Evolutionary conservation across 2,113 vertebrate species (phyloP), one percentile per base, ranked within the genome.

Genomic region (Chaetodon auriga): DNA sequence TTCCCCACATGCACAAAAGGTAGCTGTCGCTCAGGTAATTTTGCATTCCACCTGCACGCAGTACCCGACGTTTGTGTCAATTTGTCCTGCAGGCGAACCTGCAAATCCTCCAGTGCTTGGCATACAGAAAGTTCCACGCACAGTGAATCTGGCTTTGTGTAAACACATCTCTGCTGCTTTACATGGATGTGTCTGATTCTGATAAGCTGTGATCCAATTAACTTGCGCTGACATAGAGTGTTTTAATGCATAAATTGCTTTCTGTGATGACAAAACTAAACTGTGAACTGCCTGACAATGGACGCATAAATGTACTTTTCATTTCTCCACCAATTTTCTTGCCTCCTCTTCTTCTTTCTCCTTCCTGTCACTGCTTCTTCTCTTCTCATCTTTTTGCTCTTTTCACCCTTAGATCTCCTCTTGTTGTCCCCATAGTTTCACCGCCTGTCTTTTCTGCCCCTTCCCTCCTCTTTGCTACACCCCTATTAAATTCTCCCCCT

Each of bases 61-160:
- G 18, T 19, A 6, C 2, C 38, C 16, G 18, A 48, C 55, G 55
- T 64, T 25, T 45, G 45, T 58, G 65, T 30, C 19, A 61, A 78
- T 72, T 35, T 79, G 25, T 69, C 71, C 62, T 64, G 70, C 78
- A 23, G 69, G 11, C 16, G 45, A 68, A 75, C 57, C 36, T 54
- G 30, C 55, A 89, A 35, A 85, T 61, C 36, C 63, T 75, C 0
- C 9, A 30, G 9, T 14, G 5, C 48, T 73, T 43, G 54, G 63
- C 68, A 73, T 30, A 21, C 43, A 53, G 35, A 68, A 46, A 9
- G 0, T 23, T 51, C n/a, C n/a, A 1, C 41, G 21, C 58, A 58
- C 30, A 18, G 46, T 43, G n/a, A 51, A 10, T 60, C 53, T 16
- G 30, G 53, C 51, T 14, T 5, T 1, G 16, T 49, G 73, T 30